Percentiles rank a stretch among this genome's conserved stretches.
Evolutionary conservation across 1,140 invertebrate species (phyloP).

Genomic region (Capitella teleta): DNA sequence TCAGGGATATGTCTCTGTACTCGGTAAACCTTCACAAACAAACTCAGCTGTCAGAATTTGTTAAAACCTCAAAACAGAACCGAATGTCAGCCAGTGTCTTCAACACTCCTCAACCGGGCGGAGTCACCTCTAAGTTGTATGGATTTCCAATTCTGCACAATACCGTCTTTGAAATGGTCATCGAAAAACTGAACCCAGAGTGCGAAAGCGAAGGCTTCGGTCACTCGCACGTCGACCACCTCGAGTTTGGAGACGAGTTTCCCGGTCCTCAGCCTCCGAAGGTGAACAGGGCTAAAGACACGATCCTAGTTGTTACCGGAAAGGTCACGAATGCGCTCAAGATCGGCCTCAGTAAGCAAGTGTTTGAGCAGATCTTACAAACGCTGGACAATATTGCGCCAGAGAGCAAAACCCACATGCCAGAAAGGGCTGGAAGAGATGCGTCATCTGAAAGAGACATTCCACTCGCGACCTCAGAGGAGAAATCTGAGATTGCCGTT

Average conservation of each 20-base stretch:
- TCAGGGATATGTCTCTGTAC: constrained; percentile 79
- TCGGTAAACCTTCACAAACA: constrained; percentile 54
- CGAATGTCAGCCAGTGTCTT: constrained; percentile 4
- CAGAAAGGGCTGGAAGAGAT: too few species aligned
- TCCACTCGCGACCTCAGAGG: constrained; percentile 9
- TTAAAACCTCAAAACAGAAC: constrained; percentile 20
- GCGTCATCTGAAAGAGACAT: not conserved
- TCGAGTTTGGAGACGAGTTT: not conserved
- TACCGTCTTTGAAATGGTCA: constrained; percentile 61
- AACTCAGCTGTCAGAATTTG: constrained; percentile 10
- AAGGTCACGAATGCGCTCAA: constrained; percentile 69
- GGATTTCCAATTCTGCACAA: constrained; percentile 67
- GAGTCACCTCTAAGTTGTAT: constrained; percentile 12
- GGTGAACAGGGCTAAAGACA: not conserved
- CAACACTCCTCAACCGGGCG: not conserved
- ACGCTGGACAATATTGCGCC: constrained; percentile 44
- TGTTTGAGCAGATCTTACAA: constrained; percentile 80
- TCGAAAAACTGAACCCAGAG: constrained; percentile 19
- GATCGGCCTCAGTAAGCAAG: constrained; percentile 67
- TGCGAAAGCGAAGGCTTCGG: not conserved
- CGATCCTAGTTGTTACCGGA: constrained; percentile 49
- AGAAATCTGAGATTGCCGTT: too few species aligned
- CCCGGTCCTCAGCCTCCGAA: not conserved
- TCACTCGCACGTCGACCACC: not conserved
- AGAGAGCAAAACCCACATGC: too few species aligned